A percentile compares a stretch with the other conserved stretches of the same genome.
phyloP scores from a whole-genome alignment of 2,888 invertebrate species.

The Agrotis segetum region DNA sequence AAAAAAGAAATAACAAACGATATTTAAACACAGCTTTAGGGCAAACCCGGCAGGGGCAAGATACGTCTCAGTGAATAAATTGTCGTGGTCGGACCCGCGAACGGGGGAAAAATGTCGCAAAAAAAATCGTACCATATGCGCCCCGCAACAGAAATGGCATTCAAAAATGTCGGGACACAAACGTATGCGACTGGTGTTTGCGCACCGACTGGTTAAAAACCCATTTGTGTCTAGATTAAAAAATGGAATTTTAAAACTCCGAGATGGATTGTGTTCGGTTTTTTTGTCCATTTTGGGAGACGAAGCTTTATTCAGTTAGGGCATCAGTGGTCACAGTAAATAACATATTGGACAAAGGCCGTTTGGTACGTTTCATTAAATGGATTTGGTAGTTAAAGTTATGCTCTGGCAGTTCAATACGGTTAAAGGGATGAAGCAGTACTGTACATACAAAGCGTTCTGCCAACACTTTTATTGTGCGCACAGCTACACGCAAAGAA shows the following conservation, averaged over 20 bases:
- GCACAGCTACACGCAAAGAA: no score
- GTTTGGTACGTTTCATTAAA: slow-evolving; percentile 22
- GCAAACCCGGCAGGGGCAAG: slow-evolving; percentile 67
- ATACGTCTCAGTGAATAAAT: slow-evolving; percentile 83
- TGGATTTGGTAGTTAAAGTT: slow-evolving; percentile 34
- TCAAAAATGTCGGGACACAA: slow-evolving; percentile 62
- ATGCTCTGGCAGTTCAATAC: not conserved
- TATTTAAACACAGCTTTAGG: slow-evolving; percentile 81
- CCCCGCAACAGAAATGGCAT: slow-evolving; percentile 60
- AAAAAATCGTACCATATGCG: slow-evolving; percentile 68
- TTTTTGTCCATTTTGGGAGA: slow-evolving; percentile 26
- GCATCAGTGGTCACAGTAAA: slow-evolving; percentile 39
- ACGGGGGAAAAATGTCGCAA: slow-evolving; percentile 49
- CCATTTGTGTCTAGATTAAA: slow-evolving; percentile 65
- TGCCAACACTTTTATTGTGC: no score
- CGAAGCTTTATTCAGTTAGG: slow-evolving; percentile 48
- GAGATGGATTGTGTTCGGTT: slow-evolving; percentile 50
- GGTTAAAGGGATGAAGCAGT: no score
- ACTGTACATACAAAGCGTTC: no score
- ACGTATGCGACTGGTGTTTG: slow-evolving; percentile 59
- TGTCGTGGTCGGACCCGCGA: slow-evolving; percentile 67
- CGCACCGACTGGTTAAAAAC: slow-evolving; percentile 58
- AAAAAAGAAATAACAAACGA: slow-evolving; percentile 71
- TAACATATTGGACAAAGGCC: slow-evolving; percentile 36
- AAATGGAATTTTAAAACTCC: slow-evolving; percentile 51